These are phyloP conservation scores for Calidris pygmaea DNA, from an alignment of 2,113 vertebrate species.

Conservation along the genomic window DNA sequence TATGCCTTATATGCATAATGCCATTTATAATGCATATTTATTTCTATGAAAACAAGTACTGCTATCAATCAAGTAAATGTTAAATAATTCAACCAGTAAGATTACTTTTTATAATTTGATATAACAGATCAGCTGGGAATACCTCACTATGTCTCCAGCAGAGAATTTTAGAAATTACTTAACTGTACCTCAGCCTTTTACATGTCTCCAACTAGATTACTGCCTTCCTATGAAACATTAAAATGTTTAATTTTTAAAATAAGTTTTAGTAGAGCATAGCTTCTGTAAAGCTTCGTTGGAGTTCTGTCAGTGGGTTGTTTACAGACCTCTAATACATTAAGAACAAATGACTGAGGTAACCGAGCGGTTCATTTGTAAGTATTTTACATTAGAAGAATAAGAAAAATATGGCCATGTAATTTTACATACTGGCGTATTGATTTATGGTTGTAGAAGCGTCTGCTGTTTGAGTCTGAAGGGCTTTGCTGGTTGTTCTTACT, in stretches of 20 bases:
- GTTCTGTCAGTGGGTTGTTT: neutral
- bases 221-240: neutral
- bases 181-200: neutral
- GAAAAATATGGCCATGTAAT: neutral
- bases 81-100: neutral
- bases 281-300: neutral
- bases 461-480: neutral
- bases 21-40: neutral
- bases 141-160: neutral
- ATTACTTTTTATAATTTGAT: neutral
- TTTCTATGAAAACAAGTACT: neutral
- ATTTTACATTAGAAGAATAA: neutral
- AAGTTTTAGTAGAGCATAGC: neutral
- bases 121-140: neutral
- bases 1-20: neutral
- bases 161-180: neutral
- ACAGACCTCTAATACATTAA: neutral
- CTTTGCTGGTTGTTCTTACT: neutral
- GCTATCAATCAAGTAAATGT: neutral
- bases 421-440: neutral
- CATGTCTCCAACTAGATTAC: neutral
- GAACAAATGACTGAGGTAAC: neutral
- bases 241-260: neutral
- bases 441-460: neutral
- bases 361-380: neutral